Conservation (phyloP, 2,113 vertebrate species). For the Naja naja region DNA sequence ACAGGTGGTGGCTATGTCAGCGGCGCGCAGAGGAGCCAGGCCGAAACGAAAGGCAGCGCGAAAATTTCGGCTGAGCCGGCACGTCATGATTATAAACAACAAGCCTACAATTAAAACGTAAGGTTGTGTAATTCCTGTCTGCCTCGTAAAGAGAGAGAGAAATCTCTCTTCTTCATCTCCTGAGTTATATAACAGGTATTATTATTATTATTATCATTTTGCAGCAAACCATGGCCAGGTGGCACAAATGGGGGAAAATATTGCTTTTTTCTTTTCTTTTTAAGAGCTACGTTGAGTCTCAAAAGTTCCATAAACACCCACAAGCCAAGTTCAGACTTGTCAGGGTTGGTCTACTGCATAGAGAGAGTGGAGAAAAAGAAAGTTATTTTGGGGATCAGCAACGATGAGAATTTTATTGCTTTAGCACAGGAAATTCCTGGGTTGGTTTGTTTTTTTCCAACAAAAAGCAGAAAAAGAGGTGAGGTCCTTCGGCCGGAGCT, state of each 20-base stretch:
- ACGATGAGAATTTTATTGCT: neutral
- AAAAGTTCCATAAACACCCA: neutral
- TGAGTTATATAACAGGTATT: slow-evolving; percentile 31
- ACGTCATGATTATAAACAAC: neutral
- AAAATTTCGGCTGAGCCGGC: neutral
- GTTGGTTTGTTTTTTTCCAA: too few species aligned
- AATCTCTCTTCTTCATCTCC: neutral
- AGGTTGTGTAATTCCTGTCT: neutral
- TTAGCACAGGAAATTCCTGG: neutral
- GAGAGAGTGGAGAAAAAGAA: neutral
- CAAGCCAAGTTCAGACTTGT: neutral
- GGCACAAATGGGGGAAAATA: fast-evolving
- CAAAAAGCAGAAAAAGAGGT: neutral
- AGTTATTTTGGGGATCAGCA: neutral
- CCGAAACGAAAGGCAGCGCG: fast-evolving
- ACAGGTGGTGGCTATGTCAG: neutral
- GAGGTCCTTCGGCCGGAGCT: neutral
- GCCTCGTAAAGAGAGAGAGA: neutral
- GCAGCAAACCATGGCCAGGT: neutral
- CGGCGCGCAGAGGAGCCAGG: too few species aligned
- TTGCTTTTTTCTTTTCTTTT: fast-evolving
- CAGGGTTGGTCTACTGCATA: neutral
- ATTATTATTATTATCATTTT: neutral
- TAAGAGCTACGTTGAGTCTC: neutral
- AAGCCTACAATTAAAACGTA: neutral